Conservation (phyloP, 2,113 vertebrate genomes). For the Leucoraja erinaceus region DNA sequence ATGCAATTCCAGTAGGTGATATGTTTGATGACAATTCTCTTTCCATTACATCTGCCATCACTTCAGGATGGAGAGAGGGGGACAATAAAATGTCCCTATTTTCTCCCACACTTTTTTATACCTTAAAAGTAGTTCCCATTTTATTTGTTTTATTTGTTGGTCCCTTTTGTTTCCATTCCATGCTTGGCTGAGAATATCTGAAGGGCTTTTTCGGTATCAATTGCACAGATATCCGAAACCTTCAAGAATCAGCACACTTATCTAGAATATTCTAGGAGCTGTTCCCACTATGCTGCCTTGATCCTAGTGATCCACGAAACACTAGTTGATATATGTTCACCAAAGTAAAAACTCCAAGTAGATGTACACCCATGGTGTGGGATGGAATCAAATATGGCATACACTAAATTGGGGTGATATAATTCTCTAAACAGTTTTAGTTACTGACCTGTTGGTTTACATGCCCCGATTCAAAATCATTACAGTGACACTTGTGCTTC, state of each 20-base stretch:
- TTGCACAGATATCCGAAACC: not conserved
- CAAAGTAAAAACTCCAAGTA: not conserved
- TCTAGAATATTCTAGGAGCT: not conserved
- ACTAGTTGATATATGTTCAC: not conserved
- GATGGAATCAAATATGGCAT: not conserved
- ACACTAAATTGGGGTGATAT: not conserved
- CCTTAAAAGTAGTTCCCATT: no score
- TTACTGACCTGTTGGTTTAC: not conserved
- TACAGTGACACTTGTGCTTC: not conserved
- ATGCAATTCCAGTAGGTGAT: not conserved
- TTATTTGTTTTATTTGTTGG: not conserved
- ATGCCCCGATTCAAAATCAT: not conserved
- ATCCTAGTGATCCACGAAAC: not conserved
- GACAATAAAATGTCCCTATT: no score
- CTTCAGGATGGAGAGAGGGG: no score
- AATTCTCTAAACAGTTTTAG: not conserved
- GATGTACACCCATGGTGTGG: not conserved
- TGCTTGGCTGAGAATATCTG: not conserved
- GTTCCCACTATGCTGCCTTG: not conserved
- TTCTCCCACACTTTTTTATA: no score
- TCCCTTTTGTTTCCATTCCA: not conserved
- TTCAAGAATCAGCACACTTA: not conserved
- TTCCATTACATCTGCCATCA: not conserved
- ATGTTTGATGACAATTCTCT: not conserved
- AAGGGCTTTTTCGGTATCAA: not conserved